Base-by-base conservation (phyloP, 92 coral and sea anemone genomes). In the Nematostella vectensis region DNA sequence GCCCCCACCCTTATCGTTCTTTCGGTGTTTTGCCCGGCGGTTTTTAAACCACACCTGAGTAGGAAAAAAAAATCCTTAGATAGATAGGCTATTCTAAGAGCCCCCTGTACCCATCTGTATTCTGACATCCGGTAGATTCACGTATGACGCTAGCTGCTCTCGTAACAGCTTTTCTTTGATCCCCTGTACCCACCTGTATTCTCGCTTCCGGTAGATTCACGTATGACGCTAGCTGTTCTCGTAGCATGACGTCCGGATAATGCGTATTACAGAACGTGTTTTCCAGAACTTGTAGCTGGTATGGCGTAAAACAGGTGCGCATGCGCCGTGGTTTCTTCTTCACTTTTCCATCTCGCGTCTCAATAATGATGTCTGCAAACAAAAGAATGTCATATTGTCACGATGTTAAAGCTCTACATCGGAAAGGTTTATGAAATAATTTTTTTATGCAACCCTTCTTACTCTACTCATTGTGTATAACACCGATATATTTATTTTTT, bases 21-120 rank as follows among this genome's bases (percentile, higher is more conserved):
- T 93, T 55, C 96, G 79, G 54, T 93, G 87, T 57, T 91, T 91
- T 47, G 96, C 96, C 26, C 96, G 58, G 18, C 96, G 69, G 60
- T 91, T 91, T 55, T 91, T 91, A 74, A 91, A 89, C 97, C 95
- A 89, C 30, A 89, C 97, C 97, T 89, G 36, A 18, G 27, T 11
- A 47, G 45, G 50, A 39, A 31, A 36, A 36, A n/a, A n/a, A n/a
- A n/a, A n/a, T n/a, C n/a, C n/a, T n/a, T n/a, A n/a, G n/a, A n/a
- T n/a, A n/a, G n/a, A n/a, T n/a, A n/a, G n/a, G n/a, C n/a, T n/a
- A n/a, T n/a, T n/a, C n/a, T n/a, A n/a, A n/a, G n/a, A n/a, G n/a
- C n/a, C n/a, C n/a, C n/a, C n/a, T n/a, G n/a, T n/a, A n/a, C n/a
- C n/a, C n/a, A 87, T 96, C 93, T 93, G 99, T 62, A 93, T 82